A percentile compares a stretch with the other conserved stretches of the same genome.
These are phyloP conservation scores for Pyrrhia umbra DNA, from an alignment of 2,888 invertebrate species.

Conservation along the genomic window DNA sequence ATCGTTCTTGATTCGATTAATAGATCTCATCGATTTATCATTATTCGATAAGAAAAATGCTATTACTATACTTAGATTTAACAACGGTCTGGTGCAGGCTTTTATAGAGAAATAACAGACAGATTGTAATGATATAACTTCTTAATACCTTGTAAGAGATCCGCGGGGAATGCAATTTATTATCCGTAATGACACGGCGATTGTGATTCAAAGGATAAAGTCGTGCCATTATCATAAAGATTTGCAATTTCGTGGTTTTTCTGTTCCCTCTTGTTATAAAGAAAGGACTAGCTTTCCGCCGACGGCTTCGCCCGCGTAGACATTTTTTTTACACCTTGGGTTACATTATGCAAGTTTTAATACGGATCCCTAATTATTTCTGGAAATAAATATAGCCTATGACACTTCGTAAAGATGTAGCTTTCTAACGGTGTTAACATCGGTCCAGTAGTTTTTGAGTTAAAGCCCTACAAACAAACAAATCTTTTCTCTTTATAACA, in stretches of 20 bases:
- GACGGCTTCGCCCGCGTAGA: no score
- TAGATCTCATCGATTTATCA: not conserved
- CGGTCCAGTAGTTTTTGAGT: no score
- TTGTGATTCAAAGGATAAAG: constrained; percentile 10
- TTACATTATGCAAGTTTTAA: no score
- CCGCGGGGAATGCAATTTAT: not conserved
- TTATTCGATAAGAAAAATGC: not conserved
- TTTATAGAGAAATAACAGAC: not conserved
- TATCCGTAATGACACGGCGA: not conserved
- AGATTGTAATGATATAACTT: constrained; percentile 5
- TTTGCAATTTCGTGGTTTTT: constrained; percentile 2
- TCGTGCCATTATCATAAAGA: not conserved
- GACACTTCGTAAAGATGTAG: no score
- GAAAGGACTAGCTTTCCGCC: no score
- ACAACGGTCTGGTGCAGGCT: no score
- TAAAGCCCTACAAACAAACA: no score
- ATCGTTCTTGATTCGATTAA: no score
- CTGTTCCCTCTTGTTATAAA: not conserved
- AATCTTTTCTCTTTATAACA: no score
- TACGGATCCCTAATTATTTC: no score
- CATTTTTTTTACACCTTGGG: no score
- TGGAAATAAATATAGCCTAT: not conserved
- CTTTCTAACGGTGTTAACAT: no score
- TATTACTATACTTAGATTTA: not conserved
- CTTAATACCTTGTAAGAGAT: constrained; percentile 13